Base-by-base conservation (phyloP, 2,113 vertebrate genomes). In the Ochotona curzoniae region DNA sequence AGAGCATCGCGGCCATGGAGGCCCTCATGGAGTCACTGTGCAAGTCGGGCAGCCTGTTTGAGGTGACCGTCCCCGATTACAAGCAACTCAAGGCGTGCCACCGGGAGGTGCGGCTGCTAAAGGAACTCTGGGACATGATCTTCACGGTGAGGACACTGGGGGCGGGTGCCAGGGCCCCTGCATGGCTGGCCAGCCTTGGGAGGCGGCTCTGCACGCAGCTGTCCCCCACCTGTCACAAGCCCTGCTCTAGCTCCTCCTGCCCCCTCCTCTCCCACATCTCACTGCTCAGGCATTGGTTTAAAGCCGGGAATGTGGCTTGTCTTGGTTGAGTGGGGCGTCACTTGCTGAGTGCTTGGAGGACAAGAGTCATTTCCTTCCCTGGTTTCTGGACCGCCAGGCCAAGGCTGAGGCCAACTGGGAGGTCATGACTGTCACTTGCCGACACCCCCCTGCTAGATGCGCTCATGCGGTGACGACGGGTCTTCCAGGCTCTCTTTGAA, bases 91-190 rank as follows among this genome's bases (percentile, higher is more conserved):
- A 97, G 79, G 63, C 18, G 0, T 98, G 98, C 25, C 98, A 89
- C 81, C 97, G 25, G 83, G 98, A 98, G 89, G 92, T 97, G 21
- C 5, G 92, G 75, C 92, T 98, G 91, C 98, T 98, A 90, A 98
- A 98, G 96, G 96, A 98, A 12, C 97, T 98, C 85, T 98, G 98
- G 98, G 98, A 98, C 96, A 97, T 97, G 98, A 90, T 98, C 2
- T 0, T 76, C 54, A 85, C 98, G 98, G 98, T 98, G 96, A 2
- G 97, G 38, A 6, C 38, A 44, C 38, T 6, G 38, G 38, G 38
- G 38, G 38, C 38, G 38, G 4, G n/a, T n/a, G n/a, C 38, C 38
- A 44, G 38, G 38, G 38, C 38, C 38, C 38, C 38, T 44, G 38
- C 38, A 44, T 44, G 38, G 38, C 38, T 44, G 38, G 38, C 38